Base-by-base conservation (phyloP, 2,888 invertebrate species). In the Clunio marinus region DNA sequence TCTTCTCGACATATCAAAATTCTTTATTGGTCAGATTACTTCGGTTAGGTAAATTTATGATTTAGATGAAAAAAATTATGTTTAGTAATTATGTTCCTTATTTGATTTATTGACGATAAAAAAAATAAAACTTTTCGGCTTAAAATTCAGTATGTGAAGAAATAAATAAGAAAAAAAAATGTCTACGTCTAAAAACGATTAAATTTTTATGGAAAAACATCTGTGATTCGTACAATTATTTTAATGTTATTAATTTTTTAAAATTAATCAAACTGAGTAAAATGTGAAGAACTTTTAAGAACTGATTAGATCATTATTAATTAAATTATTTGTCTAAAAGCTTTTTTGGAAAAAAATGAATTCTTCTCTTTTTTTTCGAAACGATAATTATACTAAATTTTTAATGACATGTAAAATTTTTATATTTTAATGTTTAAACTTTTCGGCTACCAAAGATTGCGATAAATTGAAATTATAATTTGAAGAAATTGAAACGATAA, bases 291-390 rank as follows among this genome's bases (percentile, higher is more conserved):
- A 68, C 62, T 70, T 69, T 71, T 70, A 72, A 71, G 72, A 72
- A 72, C 72, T 72, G 72, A 72, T 72, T 72, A 72, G 72, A 71
- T 70, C 70, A 70, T 70, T 71, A 71, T 71, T 70, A 71, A 70
- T 70, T 69, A 66, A 66, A 66, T 66, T 66, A 66, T 65, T 65
- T 28, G 27, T 59, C 59, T 17, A 20, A 28, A 59, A 41, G 15
- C 41, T n/a, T n/a, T n/a, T n/a, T n/a, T n/a, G n/a, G n/a, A n/a
- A n/a, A n/a, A n/a, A n/a, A n/a, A n/a, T n/a, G 10, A 32, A 4
- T 32, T 32, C 10, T 32, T 32, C 10, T 32, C 10, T 32, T 32
- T 32, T 32, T 32, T 4, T 7, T 4, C 4, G 32, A 32, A 7
- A 7, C 4, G 10, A 32, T 32, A 7, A 7, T 32, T 4, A 32